These are phyloP conservation scores for Manis pentadactyla DNA, from an alignment of 2,797 vertebrate species.

Conservation along the genomic window DNA sequence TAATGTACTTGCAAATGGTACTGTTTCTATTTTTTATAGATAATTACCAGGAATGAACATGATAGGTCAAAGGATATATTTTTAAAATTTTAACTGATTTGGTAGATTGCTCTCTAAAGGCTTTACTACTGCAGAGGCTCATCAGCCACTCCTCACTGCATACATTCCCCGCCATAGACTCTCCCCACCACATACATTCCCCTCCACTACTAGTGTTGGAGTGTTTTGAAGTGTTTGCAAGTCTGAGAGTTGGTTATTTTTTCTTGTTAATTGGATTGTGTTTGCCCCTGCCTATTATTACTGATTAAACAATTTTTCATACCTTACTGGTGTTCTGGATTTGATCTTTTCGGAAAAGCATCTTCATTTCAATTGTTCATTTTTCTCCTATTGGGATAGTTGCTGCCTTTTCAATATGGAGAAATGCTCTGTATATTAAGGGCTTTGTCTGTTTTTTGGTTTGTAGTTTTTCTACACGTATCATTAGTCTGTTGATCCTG, in stretches of 20 bases:
- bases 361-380: not conserved
- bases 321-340: not conserved
- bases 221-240: not conserved
- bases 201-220: not conserved
- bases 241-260: not conserved
- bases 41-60: not conserved
- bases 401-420: not conserved
- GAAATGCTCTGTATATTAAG: not conserved
- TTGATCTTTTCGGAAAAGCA: not conserved
- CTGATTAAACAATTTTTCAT: not conserved
- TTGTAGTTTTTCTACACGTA: not conserved
- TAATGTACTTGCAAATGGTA: not conserved
- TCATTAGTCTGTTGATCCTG: not conserved
- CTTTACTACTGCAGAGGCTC: not conserved
- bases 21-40: not conserved
- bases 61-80: not conserved
- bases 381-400: not conserved
- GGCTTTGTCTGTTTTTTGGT: not conserved
- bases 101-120: not conserved
- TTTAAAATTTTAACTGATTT: not conserved
- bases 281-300: not conserved
- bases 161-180: accelerated
- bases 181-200: not conserved
- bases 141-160: not conserved
- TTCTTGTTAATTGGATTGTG: not conserved